Base-by-base conservation (phyloP, 2,113 vertebrate species). In the Paramormyrops kingsleyae region DNA sequence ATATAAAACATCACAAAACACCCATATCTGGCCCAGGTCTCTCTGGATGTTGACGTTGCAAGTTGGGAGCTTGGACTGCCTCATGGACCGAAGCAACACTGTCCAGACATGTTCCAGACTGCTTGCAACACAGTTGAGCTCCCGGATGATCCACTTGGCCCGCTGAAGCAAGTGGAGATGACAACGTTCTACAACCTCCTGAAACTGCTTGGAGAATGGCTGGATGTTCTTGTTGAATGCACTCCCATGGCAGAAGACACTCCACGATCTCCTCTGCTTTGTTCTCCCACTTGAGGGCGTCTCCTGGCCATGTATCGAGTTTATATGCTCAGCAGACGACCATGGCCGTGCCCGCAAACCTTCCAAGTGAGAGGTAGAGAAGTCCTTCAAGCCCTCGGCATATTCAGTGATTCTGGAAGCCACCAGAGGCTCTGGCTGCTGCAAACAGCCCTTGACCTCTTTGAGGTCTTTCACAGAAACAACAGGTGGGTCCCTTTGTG, bases 41-140 rank as follows among this genome's bases (percentile, higher is more conserved):
- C 97, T 95, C 92, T 97, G 98, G 91, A 99, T 96, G 92, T 97
- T 98, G 90, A 97, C 97, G 91, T 99, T 98, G 91, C 97, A 98
- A 50, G 97, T 96, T 0, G 97, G 98, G 90, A 99, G 94, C 70
- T 93, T 92, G 91, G 93, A 92, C 15, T 94, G 94, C 89, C 91
- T 95, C 56, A 96, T 93, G 3, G 95, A 92, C 9, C 62, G 94
- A 91, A 92, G 97, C 91, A 99, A 50, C 89, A 94, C 90, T 10
- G 91, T 83, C 98, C 98, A 99, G 84, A 97, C 91, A 89, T 97
- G 95, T 90, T 99, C 98, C 49, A 99, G 88, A 91, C 94, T 94
- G 17, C 93, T 93, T 50, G 90, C 88, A 47, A 92, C 94, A 93
- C 96, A 98, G 94, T 96, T 47, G 86, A 94, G 91, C 31, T 95